These are phyloP conservation scores for Oligia latruncula DNA, from an alignment of 2,888 invertebrate genomes.

Conservation along the genomic window DNA sequence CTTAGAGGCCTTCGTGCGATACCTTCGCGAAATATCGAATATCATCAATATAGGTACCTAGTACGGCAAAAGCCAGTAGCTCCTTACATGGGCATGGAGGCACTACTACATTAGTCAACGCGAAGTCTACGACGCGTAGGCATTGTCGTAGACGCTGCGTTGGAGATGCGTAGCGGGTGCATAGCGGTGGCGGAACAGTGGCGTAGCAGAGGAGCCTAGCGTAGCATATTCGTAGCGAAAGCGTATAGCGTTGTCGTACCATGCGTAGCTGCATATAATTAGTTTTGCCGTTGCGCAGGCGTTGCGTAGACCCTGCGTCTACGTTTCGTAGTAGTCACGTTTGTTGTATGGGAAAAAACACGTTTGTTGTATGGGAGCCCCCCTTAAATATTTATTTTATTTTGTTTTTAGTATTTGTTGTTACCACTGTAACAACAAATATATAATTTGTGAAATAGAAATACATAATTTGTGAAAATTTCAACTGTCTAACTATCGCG, in stretches of 20 bases:
- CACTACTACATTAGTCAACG: not conserved
- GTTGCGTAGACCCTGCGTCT: not conserved
- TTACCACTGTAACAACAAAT: too few relatives aligned
- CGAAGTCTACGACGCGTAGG: not conserved
- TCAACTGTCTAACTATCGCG: too few relatives aligned
- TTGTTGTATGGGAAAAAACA: too few relatives aligned
- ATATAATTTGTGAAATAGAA: too few relatives aligned
- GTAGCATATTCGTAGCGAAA: not conserved
- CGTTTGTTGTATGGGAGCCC: too few relatives aligned
- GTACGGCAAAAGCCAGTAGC: not conserved
- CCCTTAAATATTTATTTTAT: too few relatives aligned
- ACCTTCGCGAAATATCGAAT: not conserved
- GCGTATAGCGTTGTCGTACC: not conserved
- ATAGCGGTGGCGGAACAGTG: not conserved
- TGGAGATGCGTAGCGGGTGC: not conserved
- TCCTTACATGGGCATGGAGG: not conserved
- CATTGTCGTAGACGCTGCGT: not conserved
- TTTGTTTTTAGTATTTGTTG: too few relatives aligned
- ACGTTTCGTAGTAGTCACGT: too few relatives aligned
- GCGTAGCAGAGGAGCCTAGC: not conserved
- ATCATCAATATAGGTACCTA: not conserved
- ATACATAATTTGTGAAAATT: too few relatives aligned
- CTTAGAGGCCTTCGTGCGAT: not conserved
- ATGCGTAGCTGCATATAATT: not conserved
- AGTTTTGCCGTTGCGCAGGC: not conserved